Base-by-base conservation (phyloP, 1,140 invertebrate species). In the Chymomyza costata region DNA sequence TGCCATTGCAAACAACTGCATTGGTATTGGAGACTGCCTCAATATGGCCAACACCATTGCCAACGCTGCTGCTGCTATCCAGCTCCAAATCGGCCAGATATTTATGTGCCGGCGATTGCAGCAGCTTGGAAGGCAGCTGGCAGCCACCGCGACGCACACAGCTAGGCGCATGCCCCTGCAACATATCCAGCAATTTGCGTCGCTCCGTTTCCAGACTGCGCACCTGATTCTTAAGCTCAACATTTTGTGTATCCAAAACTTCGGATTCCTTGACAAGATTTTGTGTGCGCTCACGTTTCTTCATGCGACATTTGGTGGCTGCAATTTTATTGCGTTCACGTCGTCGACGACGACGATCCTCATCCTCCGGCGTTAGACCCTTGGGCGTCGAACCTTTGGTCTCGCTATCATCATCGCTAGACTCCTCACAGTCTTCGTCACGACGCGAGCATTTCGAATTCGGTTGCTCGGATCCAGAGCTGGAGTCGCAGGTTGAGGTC, bases 291-390 rank as follows among this genome's bases (percentile, higher is more conserved):
- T 97, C 94, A 14, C 95, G 92, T 85, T 97, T 97, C 89, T 97
- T 97, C 88, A 95, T 90, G 44, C 96, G 90, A 85, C 96, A 97
- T 86, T 97, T 97, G 13, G 96, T 97, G 7, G 96, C 96, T 11
- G 96, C 96, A 34, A 97, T 93, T 89, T 97, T 97, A 86, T 98
- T 97, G 43, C 95, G 89, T 86, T 97, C 95, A 58, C 96, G 89
- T 67, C 95, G 88, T 44, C 94, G 88, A 37, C 93, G 87, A 44
- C 95, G 88, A 17, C 93, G 88, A 68, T 96, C 95, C 87, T 97
- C 95, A 67, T 97, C 96, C 87, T 97, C 95, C 11, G 94, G 91
- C 7, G 95, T 97, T 56, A 97, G 86, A 0, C 83, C 83, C 46
- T 84, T 84, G 0, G 69, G 53, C 14, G 58, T 47, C 0, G 73